Conservation (phyloP, 2,797 vertebrate genomes). For the Apodemus agrarius region DNA sequence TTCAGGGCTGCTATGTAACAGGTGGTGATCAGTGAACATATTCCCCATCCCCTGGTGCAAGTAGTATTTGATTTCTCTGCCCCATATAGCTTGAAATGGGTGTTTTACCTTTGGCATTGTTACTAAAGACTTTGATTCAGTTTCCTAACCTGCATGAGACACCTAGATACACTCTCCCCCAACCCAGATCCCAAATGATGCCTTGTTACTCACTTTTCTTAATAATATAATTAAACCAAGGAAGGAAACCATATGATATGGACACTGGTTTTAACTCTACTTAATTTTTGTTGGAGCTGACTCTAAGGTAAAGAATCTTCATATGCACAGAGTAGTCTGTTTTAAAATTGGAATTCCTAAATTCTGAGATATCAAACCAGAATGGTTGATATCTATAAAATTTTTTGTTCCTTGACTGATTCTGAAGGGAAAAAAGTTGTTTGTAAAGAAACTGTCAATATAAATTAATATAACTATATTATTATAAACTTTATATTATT, state of each 20-base stretch:
- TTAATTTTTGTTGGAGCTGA: neutral
- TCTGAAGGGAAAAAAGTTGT: neutral
- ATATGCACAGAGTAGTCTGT: neutral
- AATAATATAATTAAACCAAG: neutral
- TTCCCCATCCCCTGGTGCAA: fast-evolving
- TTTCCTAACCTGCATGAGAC: neutral
- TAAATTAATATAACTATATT: no score
- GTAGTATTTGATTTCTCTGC: neutral
- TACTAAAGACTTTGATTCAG: neutral
- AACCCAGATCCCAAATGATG: neutral
- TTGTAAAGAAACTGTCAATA: neutral
- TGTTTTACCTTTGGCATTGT: neutral
- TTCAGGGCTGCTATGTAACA: neutral
- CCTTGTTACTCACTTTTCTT: neutral
- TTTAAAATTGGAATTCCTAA: neutral
- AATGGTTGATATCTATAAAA: neutral
- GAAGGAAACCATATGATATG: neutral
- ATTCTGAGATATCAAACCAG: neutral
- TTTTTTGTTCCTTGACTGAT: neutral
- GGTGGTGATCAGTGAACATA: no score
- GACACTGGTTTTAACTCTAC: neutral
- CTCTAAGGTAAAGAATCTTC: neutral
- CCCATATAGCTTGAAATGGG: neutral
- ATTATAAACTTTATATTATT: no score
- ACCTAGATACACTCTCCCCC: neutral